Percentiles rank a stretch among this genome's conserved stretches.
These are phyloP conservation scores for Alethe diademata DNA, from an alignment of 2,113 vertebrate species.

Conservation along the genomic window DNA sequence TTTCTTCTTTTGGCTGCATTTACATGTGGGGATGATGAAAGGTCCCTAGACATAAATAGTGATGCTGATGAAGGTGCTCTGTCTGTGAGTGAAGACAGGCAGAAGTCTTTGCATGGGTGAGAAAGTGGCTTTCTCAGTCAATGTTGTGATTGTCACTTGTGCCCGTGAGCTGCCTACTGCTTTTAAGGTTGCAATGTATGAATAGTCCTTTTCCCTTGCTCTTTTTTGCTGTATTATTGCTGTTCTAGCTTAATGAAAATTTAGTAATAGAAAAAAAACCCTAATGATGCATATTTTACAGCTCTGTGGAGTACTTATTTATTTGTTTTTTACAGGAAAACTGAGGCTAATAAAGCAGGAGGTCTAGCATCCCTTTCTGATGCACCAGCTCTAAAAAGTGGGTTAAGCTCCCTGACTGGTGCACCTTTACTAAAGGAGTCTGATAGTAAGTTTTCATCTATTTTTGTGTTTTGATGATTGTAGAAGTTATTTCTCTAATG, in stretches of 20 bases:
- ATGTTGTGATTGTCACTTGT: neutral
- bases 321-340: conserved; percentile 73
- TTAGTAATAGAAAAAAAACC: neutral
- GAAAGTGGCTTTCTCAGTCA: neutral
- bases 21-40: neutral
- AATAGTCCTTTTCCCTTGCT: neutral
- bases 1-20: neutral
- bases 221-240: neutral
- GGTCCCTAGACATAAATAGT: conserved; percentile 49
- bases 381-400: conserved; percentile 48
- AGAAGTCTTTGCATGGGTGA: conserved; percentile 52
- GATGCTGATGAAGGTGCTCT: conserved; percentile 34
- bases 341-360: conserved; percentile 53
- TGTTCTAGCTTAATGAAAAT: neutral
- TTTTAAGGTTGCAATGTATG: neutral
- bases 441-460: conserved; percentile 67
- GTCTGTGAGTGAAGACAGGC: conserved; percentile 8
- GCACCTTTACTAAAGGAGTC: conserved; percentile 66
- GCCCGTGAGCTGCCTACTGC: neutral
- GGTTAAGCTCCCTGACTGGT: conserved; percentile 55
- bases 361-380: conserved; percentile 68
- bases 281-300: neutral
- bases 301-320: neutral
- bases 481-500: neutral
- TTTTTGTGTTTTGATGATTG: neutral